Conservation (phyloP, 2,797 vertebrate genomes). For the Florisuga fusca region DNA sequence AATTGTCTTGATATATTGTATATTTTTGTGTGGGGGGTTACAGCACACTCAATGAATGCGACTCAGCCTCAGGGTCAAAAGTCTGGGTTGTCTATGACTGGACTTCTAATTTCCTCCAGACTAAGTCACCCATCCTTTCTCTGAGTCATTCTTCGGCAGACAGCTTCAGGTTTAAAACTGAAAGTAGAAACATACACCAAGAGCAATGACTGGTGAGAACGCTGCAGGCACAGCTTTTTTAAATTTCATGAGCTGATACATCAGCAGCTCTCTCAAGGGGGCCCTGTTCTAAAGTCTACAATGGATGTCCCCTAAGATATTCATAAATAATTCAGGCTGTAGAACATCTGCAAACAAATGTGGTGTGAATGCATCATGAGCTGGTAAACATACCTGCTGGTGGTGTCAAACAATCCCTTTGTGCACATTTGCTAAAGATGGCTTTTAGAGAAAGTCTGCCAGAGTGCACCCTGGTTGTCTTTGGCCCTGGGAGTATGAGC, state of each 20-base stretch:
- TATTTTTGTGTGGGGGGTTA: constrained; percentile 6
- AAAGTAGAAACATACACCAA: constrained; percentile 22
- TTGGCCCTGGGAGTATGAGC: background rate
- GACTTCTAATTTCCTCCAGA: constrained; percentile 56
- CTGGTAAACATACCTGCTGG: background rate
- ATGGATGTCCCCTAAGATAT: background rate
- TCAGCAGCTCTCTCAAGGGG: background rate
- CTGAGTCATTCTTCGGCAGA: constrained; percentile 63
- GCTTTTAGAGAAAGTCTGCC: background rate
- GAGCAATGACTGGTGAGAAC: background rate
- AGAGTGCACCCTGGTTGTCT: background rate
- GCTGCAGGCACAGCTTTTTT: background rate
- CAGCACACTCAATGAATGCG: constrained; percentile 24
- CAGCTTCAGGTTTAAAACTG: constrained; percentile 45
- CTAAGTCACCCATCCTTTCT: constrained; percentile 52
- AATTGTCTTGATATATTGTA: background rate
- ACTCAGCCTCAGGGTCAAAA: constrained; percentile 59
- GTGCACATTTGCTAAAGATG: background rate
- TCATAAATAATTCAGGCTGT: background rate
- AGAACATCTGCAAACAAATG: background rate
- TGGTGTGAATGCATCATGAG: background rate
- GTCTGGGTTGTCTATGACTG: constrained; percentile 64
- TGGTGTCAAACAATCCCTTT: background rate
- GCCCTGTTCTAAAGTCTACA: background rate
- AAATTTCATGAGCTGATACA: background rate